A percentile compares a stretch with the other conserved stretches of the same genome.
Conservation (phyloP, 2,113 vertebrate species). For the Lagopus muta region DNA sequence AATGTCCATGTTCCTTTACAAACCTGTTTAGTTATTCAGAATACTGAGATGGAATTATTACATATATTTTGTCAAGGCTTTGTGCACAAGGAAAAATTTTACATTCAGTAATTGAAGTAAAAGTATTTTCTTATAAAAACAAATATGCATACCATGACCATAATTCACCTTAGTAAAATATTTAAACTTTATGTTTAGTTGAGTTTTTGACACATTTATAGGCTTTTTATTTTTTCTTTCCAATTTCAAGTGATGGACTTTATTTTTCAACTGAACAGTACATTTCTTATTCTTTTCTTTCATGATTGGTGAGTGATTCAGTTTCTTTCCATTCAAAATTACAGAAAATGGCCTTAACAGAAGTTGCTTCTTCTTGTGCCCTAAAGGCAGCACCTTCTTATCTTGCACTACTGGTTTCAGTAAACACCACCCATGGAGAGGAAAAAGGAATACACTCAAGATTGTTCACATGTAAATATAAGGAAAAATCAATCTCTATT, state of each 20-base stretch:
- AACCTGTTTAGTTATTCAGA: neutral
- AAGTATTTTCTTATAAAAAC: neutral
- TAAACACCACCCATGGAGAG: neutral
- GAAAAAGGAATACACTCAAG: neutral
- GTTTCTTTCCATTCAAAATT: neutral
- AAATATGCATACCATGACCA: neutral
- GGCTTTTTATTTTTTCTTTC: neutral
- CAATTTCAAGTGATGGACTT: neutral
- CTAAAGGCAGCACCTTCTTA: neutral
- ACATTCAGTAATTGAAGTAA: neutral
- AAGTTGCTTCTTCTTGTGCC: neutral
- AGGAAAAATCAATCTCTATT: constrained; percentile 9
- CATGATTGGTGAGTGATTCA: neutral
- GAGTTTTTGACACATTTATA: neutral
- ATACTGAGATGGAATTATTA: neutral
- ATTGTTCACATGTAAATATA: neutral
- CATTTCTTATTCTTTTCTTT: neutral
- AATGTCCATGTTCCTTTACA: neutral
- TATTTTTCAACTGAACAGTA: neutral
- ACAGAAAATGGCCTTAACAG: neutral
- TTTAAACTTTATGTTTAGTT: neutral
- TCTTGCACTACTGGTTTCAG: neutral
- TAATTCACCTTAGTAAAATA: neutral
- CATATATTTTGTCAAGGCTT: neutral
- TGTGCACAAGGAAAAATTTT: neutral